Conservation (phyloP, 1,140 invertebrate species). For the Lordiphosa stackelbergi region DNA sequence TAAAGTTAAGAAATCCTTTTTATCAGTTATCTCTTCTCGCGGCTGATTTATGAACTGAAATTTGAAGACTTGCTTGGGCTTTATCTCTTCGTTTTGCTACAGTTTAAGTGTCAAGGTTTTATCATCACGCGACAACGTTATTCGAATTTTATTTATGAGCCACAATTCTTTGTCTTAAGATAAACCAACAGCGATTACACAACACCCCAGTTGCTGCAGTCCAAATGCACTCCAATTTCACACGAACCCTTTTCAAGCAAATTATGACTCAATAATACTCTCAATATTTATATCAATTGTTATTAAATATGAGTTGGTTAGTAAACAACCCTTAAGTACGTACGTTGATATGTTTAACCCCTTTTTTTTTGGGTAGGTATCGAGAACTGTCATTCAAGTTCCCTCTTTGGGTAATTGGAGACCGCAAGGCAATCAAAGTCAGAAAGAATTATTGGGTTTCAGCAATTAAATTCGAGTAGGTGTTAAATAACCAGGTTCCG, state of each 20-base stretch:
- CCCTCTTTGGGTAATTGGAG: constrained; percentile 41
- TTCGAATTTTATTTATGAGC: too few species aligned
- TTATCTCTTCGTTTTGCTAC: too few species aligned
- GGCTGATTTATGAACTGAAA: constrained; percentile 2
- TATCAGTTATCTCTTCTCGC: neutral
- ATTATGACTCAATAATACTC: constrained; percentile 68
- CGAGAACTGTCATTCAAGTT: too few species aligned
- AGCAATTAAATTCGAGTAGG: constrained; percentile 33
- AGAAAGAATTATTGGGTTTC: constrained; percentile 59
- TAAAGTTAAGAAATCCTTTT: constrained; percentile 1
- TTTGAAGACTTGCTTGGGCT: constrained; percentile 1
- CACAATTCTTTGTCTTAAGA: too few species aligned
- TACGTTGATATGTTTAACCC: constrained; percentile 28
- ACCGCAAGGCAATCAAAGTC: constrained; percentile 59
- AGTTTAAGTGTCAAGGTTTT: too few species aligned
- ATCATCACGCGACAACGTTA: too few species aligned
- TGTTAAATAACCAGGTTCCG: constrained; percentile 56
- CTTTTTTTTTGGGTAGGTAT: constrained; percentile 3
- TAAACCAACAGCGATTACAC: too few species aligned
- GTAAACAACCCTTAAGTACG: constrained; percentile 32
- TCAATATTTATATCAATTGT: constrained; percentile 73
- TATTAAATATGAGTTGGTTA: constrained; percentile 61
- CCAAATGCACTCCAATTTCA: constrained; percentile 4
- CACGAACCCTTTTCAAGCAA: constrained; percentile 18
- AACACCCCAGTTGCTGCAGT: too few species aligned